Conservation (phyloP, 2,888 invertebrate species). For the Drosophila recens region DNA sequence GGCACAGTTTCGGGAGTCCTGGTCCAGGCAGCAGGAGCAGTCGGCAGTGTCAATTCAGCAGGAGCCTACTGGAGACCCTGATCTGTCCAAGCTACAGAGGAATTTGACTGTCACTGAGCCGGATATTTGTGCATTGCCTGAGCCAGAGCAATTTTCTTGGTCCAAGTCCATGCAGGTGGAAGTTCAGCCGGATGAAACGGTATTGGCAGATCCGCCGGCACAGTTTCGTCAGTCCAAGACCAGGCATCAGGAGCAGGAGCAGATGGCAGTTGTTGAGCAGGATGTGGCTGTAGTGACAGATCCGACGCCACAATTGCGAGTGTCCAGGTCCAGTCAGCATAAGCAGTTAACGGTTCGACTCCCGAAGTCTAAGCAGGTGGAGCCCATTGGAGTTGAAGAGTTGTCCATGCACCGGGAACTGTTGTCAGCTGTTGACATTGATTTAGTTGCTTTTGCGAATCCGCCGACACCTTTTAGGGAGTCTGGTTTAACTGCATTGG, state of each 20-base stretch:
- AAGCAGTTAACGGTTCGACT: background rate
- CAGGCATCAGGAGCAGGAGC: background rate
- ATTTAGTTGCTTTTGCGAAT: background rate
- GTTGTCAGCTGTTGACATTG: background rate
- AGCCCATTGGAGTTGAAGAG: background rate
- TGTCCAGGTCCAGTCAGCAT: background rate
- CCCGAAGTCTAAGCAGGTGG: background rate
- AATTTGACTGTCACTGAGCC: background rate
- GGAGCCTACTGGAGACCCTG: background rate
- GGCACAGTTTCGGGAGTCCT: slow-evolving; percentile 27
- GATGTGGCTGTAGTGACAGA: background rate
- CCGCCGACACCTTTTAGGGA: background rate
- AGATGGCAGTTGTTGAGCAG: background rate
- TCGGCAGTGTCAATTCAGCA: background rate
- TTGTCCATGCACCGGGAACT: background rate
- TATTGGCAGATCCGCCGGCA: background rate
- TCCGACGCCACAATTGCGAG: background rate
- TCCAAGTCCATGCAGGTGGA: background rate
- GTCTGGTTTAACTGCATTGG: background rate
- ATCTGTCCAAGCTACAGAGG: background rate
- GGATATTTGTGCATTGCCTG: background rate
- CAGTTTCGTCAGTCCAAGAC: background rate
- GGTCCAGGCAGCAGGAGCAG: slow-evolving; percentile 3
- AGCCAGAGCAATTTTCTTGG: background rate
- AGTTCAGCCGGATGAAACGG: background rate